Base-by-base conservation (phyloP, 2,797 vertebrate genomes). In the Acipenser oxyrinchus region DNA sequence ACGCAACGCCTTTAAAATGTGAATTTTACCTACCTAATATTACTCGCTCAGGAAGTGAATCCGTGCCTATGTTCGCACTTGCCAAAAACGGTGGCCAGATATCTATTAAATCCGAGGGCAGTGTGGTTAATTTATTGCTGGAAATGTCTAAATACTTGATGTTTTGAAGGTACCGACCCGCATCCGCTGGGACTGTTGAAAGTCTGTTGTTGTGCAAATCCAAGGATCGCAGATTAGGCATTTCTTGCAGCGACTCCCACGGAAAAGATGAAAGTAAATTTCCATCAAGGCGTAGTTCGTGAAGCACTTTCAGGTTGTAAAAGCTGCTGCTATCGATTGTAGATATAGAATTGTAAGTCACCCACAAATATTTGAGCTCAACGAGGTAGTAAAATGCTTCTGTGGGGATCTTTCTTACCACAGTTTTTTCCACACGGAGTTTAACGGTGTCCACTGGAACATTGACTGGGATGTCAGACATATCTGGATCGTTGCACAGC, bases 321-420 rank as follows among this genome's bases (percentile, higher is more conserved):
- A 99, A 97, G 75, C 94, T 92, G 63, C 86, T 86, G 49, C 83
- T 71, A 66, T 97, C 94, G 62, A 99, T 82, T 6, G 83, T 90
- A 55, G 78, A 83, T 64, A 99, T 78, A 1, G 92, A 91, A 74
- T 95, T 96, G 77, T 96, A 99, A 60, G 95, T 92, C 65, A 98
- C 81, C 97, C 97, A 99, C 67, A 99, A 88, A 78, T 91, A 96
- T 13, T 84, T 91, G 9, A 98, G 87, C 49, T 98, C 94, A 18
- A 83, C 83, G 72, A 99, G 85, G 82, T 99, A 98, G 77, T 99
- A 99, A 82, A 99, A 99, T 70, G 95, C 94, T 81, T 98, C 94
- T 0, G 90, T 89, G 0, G 94, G 92, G 65, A 99, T 86, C 50
- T 81, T 85, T 10, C 87, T 86, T 51, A 94, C 80, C 0, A 83